Conservation (phyloP, 1,140 invertebrate genomes). For the Cydia pomonella region DNA sequence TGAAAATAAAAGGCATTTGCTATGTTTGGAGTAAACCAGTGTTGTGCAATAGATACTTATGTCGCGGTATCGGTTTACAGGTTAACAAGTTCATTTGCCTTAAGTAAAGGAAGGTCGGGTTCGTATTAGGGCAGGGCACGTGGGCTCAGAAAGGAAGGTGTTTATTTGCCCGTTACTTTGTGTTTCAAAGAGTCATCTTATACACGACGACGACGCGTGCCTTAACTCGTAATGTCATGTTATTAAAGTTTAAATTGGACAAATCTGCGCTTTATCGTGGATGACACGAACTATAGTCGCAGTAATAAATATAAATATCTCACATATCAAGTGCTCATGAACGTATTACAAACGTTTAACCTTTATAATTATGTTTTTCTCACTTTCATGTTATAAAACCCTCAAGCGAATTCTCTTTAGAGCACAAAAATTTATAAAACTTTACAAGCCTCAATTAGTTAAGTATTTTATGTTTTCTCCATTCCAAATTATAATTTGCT, state of each 20-base stretch:
- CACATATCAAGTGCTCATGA: no score
- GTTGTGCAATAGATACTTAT: constrained; percentile 9
- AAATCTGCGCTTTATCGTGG: no score
- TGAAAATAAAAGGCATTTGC: constrained; percentile 14
- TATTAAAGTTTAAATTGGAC: no score
- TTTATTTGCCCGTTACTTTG: background rate
- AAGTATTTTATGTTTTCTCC: no score
- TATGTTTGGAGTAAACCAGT: constrained; percentile 3
- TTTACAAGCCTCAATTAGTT: no score
- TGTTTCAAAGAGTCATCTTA: no score
- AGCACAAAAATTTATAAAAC: background rate
- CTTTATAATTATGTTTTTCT: background rate
- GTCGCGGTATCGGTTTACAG: constrained; percentile 8
- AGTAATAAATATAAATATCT: background rate
- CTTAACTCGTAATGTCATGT: no score
- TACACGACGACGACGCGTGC: no score
- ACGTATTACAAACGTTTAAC: no score
- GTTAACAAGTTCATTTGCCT: constrained; percentile 16
- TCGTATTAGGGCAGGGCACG: background rate
- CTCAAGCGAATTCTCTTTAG: background rate
- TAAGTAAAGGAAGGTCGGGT: constrained; percentile 1
- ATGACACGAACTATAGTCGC: background rate
- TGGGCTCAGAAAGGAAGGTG: background rate
- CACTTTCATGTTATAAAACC: background rate
- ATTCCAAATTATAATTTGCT: no score